A percentile compares a stretch with the other conserved stretches of the same genome.
These are phyloP conservation scores for Nerophis lumbriciformis DNA, from an alignment of 2,113 vertebrate species.

Conservation along the genomic window DNA sequence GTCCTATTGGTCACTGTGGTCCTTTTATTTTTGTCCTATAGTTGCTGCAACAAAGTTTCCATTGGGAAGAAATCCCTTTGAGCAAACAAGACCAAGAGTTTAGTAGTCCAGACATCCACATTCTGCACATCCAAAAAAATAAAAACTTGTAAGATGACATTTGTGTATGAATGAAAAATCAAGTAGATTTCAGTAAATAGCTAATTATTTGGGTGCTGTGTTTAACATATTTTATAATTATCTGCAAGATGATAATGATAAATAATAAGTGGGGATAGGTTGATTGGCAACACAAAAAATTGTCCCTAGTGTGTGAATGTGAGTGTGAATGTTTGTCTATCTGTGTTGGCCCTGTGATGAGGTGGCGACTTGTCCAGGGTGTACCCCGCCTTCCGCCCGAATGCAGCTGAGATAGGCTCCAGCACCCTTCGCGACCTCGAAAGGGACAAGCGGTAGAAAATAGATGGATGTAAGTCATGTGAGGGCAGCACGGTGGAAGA, in stretches of 20 bases:
- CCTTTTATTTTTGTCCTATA: constrained; percentile 46
- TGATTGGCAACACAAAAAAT: no score
- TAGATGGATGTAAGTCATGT: no score
- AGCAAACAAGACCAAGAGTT: constrained; percentile 89
- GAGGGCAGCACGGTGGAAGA: no score
- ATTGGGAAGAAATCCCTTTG: constrained; percentile 80
- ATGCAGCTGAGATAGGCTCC: no score
- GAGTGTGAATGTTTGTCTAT: no score
- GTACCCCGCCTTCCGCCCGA: no score
- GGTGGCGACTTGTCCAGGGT: no score
- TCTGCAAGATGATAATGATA: neutral
- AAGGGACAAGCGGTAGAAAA: no score
- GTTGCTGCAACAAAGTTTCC: constrained; percentile 84
- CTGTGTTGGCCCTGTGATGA: no score
- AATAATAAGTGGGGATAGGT: no score
- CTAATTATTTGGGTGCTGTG: neutral
- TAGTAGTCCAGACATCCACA: constrained; percentile 88
- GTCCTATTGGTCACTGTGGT: neutral
- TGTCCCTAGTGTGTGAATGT: no score
- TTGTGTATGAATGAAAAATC: neutral
- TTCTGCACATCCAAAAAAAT: constrained; percentile 73
- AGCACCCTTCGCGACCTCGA: no score
- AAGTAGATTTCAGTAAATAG: neutral
- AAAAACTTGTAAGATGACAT: constrained; percentile 22
- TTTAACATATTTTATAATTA: neutral